Evolutionary conservation across 2,888 invertebrate genomes (phyloP).

Genomic region (Marronus borbonicus): DNA sequence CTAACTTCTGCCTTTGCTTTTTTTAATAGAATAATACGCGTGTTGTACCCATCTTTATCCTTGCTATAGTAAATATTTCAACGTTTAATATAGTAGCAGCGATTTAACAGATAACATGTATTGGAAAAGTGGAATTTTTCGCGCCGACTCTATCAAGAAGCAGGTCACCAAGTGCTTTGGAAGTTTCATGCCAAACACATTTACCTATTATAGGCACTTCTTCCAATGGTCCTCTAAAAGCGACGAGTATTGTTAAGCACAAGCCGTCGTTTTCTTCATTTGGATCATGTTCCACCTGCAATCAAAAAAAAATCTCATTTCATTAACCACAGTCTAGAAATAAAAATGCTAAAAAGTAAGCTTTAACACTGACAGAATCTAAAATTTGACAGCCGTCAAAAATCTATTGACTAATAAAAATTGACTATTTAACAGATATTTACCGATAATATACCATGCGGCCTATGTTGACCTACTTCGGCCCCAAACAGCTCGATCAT

Average conservation of each 20-base stretch:
- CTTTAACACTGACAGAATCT: too few relatives aligned
- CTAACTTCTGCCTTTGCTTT: not conserved
- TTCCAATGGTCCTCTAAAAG: conserved; percentile 88
- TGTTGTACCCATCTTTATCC: conserved; percentile 1
- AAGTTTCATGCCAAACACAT: conserved; percentile 90
- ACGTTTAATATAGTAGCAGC: conserved; percentile 8
- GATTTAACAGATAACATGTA: conserved; percentile 79
- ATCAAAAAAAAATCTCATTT: not conserved
- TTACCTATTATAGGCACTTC: conserved; percentile 90
- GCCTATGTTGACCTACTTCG: conserved; percentile 87
- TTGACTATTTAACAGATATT: conserved; percentile 50
- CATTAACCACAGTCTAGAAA: too few relatives aligned
- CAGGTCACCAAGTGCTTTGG: conserved; percentile 78
- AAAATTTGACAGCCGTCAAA: too few relatives aligned
- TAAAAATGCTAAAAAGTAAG: too few relatives aligned
- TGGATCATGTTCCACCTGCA: conserved; percentile 77
- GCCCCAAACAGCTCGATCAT: conserved; percentile 94
- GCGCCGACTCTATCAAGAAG: conserved; percentile 79
- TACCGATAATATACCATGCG: conserved; percentile 83
- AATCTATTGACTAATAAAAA: too few relatives aligned
- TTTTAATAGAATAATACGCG: not conserved
- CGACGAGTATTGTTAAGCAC: conserved; percentile 86
- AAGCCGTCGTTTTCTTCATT: conserved; percentile 80
- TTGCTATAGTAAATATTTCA: conserved; percentile 14
- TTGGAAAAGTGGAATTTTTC: conserved; percentile 84